Base-by-base conservation (phyloP, 2,888 invertebrate genomes). In the Eupithecia insigniata region DNA sequence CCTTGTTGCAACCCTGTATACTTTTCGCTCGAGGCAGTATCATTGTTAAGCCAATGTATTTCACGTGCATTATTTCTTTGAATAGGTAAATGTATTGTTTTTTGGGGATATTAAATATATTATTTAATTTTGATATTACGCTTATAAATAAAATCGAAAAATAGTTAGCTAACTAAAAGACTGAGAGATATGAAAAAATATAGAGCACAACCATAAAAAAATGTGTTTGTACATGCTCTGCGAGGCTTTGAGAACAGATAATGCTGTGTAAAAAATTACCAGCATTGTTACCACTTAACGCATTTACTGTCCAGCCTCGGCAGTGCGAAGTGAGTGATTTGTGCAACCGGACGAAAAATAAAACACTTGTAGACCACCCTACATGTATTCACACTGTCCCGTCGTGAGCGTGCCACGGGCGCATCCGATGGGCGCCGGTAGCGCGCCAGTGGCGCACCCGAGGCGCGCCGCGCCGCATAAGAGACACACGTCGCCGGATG, bases 1-100 rank as follows among this genome's bases (percentile, higher is more conserved):
- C 64, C 64, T 64, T 64, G 36, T 64, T 36, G 34, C 64, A 34
- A 10, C 62, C 34, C 34, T 32, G 18, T 32, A 36, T 51, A 51
- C 14, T 26, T 22, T 16, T 26, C 26, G 18, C 58, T 30, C 30
- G 30, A 30, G 30, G 5, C 30, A 30, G 51, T 55, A 46, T 2
- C 8, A 51, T 22, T 51, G 46, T 51, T 8, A n/a, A 22, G 22
- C 46, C 46, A 51, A 51, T 51, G 46, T 51, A 7, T 51, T 43
- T 51, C 46, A 51, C 22, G 22, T 51, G 46, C 22, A 51, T 51
- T 51, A 22, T 51, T 51, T 51, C 22, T 51, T 2, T 51, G 46
- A 51, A 51, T 51, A 51, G n/a, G 8, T 18, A 43, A 43, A 10
- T 51, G 46, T 51, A 51, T 51, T 43, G 43, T 5, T 4, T 43